These are phyloP conservation scores for Barbus barbus DNA, from an alignment of 2,113 vertebrate species.

Conservation along the genomic window DNA sequence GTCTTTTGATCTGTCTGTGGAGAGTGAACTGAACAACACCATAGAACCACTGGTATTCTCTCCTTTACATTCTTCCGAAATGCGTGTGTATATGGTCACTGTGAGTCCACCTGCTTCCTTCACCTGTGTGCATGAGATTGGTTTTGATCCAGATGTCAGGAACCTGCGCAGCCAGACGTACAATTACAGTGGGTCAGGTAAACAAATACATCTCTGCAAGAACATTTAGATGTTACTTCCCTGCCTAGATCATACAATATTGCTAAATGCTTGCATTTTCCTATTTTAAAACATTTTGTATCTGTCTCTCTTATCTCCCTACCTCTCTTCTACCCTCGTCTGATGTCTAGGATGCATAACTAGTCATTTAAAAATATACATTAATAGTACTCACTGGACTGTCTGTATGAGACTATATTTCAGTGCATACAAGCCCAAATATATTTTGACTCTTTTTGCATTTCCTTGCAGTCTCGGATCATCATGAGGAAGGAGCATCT, in stretches of 20 bases:
- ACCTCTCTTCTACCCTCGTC: too few relatives aligned
- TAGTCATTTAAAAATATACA: too few relatives aligned
- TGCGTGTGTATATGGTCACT: constrained; percentile 8
- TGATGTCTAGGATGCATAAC: too few relatives aligned
- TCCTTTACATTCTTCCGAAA: too few relatives aligned
- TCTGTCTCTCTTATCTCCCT: too few relatives aligned
- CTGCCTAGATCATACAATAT: background rate
- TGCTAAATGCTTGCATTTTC: background rate
- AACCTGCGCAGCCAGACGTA: constrained; percentile 2
- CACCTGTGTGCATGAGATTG: constrained; percentile 11
- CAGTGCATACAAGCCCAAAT: background rate
- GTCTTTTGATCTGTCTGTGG: background rate
- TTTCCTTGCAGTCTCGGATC: background rate
- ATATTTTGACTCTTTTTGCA: background rate
- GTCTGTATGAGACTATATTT: background rate
- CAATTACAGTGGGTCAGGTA: background rate
- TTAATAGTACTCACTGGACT: too few relatives aligned
- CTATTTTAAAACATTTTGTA: background rate
- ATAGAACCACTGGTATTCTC: background rate
- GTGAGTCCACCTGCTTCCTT: constrained; percentile 26
- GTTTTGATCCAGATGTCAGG: too few relatives aligned
- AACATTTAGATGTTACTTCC: background rate
- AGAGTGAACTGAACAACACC: background rate
- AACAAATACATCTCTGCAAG: background rate
- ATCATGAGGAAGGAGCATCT: background rate